phyloP scores from a whole-genome alignment of 2,888 invertebrate genomes.

The Diadromus collaris region DNA sequence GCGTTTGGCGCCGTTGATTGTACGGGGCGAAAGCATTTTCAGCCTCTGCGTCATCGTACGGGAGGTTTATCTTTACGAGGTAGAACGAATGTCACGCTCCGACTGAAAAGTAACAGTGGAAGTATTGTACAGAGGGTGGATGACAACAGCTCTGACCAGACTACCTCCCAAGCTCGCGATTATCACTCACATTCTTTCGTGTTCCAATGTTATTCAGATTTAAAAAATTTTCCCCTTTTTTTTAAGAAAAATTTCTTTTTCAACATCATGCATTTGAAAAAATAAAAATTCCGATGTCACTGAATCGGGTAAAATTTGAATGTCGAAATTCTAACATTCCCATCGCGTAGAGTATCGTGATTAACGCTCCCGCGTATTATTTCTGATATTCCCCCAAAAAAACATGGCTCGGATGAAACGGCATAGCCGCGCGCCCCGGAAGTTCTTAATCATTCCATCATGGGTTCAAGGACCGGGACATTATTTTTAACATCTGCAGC shows the following conservation, averaged over 20 bases:
- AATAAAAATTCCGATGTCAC: no score
- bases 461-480: conserved; percentile 58
- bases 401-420: conserved; percentile 13
- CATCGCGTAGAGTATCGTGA: conserved; percentile 14
- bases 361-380: conserved; percentile 46
- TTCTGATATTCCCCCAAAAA: conserved; percentile 41
- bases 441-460: conserved; percentile 60
- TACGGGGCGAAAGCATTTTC: conserved; percentile 53
- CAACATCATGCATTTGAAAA: neutral
- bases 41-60: conserved; percentile 53
- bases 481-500: conserved; percentile 62
- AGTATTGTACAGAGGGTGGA: conserved; percentile 36
- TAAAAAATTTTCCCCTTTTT: neutral
- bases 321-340: neutral
- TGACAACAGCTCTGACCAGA: conserved; percentile 24
- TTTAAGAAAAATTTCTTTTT: neutral
- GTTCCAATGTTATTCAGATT: neutral
- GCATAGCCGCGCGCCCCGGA: conserved; percentile 48
- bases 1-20: conserved; percentile 38
- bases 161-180: neutral
- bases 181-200: neutral
- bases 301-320: conserved; percentile 9
- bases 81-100: conserved; percentile 48
- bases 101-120: conserved; percentile 47
- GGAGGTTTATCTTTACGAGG: conserved; percentile 55